These are phyloP conservation scores for Rynchops niger DNA, from an alignment of 2,113 vertebrate genomes.

Conservation along the genomic window DNA sequence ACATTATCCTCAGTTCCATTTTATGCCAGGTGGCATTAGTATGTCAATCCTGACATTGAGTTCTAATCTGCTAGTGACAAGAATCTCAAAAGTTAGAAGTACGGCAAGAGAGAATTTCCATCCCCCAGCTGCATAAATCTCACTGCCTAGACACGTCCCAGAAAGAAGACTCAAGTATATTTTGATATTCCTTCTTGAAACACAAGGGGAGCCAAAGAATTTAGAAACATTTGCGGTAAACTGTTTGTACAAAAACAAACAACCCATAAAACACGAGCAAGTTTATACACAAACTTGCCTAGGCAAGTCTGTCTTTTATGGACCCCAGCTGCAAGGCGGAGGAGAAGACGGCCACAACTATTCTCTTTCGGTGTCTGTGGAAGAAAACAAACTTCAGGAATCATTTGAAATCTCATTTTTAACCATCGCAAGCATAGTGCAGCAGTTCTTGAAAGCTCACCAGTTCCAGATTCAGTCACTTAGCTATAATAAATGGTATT, in stretches of 20 bases:
- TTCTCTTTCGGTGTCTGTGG: not conserved
- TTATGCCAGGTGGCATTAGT: not conserved
- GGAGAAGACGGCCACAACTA: not conserved
- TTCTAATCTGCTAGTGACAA: not conserved
- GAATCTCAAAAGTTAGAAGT: not conserved
- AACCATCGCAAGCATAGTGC: not conserved
- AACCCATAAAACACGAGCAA: not conserved
- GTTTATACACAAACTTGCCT: not conserved
- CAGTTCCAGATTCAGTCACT: not conserved
- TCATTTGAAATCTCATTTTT: not conserved
- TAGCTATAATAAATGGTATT: not conserved
- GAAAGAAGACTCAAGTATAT: not conserved
- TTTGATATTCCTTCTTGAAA: not conserved
- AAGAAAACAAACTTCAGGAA: not conserved
- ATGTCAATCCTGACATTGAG: not conserved
- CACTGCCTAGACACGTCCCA: not conserved
- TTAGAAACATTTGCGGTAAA: not conserved
- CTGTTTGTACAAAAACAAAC: not conserved
- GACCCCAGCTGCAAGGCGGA: not conserved
- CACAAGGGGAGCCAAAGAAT: not conserved
- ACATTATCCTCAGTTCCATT: not conserved
- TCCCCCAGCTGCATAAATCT: not conserved
- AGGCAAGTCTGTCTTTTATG: not conserved
- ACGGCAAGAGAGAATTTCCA: not conserved
- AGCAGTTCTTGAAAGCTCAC: not conserved